A percentile compares a stretch with the other conserved stretches of the same genome.
Conservation (phyloP, 2,113 vertebrate genomes). For the Brachypodius melanocephalos region DNA sequence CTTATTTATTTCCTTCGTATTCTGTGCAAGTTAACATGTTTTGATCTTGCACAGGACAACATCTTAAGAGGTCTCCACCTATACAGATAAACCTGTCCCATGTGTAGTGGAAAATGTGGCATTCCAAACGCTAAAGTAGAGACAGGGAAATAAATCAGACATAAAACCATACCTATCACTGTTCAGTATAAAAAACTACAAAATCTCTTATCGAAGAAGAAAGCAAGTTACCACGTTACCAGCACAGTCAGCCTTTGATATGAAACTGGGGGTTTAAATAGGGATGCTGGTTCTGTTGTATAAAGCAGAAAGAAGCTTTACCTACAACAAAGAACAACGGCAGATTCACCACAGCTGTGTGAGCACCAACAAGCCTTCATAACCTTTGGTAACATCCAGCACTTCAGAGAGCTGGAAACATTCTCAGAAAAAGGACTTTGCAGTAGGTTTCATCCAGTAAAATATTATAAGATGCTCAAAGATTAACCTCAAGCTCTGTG, state of each 20-base stretch:
- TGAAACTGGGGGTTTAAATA: neutral
- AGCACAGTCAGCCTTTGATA: neutral
- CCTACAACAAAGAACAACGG: neutral
- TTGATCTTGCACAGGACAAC: neutral
- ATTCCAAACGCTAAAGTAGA: neutral
- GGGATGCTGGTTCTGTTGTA: neutral
- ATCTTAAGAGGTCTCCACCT: neutral
- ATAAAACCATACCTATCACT: neutral
- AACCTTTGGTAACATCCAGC: neutral
- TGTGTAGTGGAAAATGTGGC: neutral
- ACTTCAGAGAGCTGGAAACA: neutral
- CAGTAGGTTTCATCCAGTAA: neutral
- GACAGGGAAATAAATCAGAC: neutral
- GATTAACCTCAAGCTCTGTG: neutral
- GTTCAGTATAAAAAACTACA: neutral
- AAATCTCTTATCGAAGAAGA: neutral
- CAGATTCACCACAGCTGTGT: neutral
- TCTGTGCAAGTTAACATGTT: neutral
- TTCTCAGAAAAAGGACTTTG: neutral
- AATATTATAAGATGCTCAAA: neutral
- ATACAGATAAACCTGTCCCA: neutral
- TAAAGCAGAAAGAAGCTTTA: neutral
- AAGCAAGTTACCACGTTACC: neutral
- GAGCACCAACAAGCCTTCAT: neutral
- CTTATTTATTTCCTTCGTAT: neutral